phyloP scores from a whole-genome alignment of 1,140 invertebrate genomes.

The Colletes latitarsis region DNA sequence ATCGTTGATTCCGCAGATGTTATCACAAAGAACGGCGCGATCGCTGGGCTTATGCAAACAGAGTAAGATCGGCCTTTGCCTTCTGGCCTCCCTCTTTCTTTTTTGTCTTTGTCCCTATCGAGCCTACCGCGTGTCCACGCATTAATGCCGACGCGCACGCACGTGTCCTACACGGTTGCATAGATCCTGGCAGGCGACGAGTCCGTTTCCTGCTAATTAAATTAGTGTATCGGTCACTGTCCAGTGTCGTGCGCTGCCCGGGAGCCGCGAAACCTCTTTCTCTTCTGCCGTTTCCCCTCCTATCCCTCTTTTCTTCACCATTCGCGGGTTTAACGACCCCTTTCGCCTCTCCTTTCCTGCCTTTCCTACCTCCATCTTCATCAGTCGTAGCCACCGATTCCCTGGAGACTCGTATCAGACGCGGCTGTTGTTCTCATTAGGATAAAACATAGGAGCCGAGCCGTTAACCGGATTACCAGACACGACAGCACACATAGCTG shows the following conservation, averaged over 20 bases:
- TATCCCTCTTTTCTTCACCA: background rate
- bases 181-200: slow-evolving; percentile 50
- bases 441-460: slow-evolving; percentile 75
- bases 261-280: slow-evolving; percentile 39
- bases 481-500: slow-evolving; percentile 52
- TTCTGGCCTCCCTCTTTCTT: slow-evolving; percentile 23
- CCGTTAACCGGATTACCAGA: slow-evolving; percentile 74
- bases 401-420: slow-evolving; percentile 74
- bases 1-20: slow-evolving; percentile 53
- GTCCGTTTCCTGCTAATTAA: slow-evolving; percentile 74
- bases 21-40: slow-evolving; percentile 38
- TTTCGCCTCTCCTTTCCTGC: slow-evolving; percentile 25
- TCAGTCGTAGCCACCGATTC: slow-evolving; percentile 71
- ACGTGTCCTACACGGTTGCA: slow-evolving; percentile 47
- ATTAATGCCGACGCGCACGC: slow-evolving; percentile 63
- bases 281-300: background rate
- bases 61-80: slow-evolving; percentile 41
- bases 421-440: slow-evolving; percentile 76
- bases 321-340: slow-evolving; percentile 5
- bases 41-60: slow-evolving; percentile 55
- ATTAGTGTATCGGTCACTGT: slow-evolving; percentile 74
- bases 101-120: slow-evolving; percentile 6
- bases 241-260: slow-evolving; percentile 62
- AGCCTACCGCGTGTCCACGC: slow-evolving; percentile 44
- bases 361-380: slow-evolving; percentile 68